phyloP scores from a whole-genome alignment of 2,113 vertebrate genomes.

The Neogobius melanostomus region DNA sequence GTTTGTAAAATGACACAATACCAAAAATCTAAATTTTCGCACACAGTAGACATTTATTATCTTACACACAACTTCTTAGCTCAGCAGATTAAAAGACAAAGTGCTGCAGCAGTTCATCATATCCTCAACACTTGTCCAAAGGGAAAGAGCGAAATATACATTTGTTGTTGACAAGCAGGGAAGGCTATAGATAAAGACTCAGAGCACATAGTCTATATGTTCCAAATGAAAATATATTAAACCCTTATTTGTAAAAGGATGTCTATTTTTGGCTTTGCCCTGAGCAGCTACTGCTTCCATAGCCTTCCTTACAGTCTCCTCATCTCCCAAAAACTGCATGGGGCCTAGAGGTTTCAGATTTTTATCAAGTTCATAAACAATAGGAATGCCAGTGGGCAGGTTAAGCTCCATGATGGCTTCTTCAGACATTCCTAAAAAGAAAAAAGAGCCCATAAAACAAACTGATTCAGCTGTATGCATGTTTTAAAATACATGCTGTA shows the following conservation, averaged over 20 bases:
- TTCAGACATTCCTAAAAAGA: constrained; percentile 84
- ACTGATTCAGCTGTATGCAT: no score
- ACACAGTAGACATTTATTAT: no score
- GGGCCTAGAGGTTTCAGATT: constrained; percentile 94
- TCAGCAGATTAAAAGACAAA: not conserved
- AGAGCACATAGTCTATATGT: not conserved
- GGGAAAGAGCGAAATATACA: constrained; percentile 8
- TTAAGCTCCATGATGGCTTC: constrained; percentile 98
- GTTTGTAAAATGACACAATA: no score
- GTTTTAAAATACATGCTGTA: no score
- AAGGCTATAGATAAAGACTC: not conserved
- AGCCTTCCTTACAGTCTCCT: constrained; percentile 94
- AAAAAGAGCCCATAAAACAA: not conserved
- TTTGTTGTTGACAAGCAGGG: no score
- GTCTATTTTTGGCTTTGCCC: constrained; percentile 86
- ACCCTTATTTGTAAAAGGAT: constrained; percentile 4
- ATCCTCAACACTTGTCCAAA: not conserved
- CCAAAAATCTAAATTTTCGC: no score
- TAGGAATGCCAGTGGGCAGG: constrained; percentile 95
- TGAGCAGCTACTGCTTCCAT: constrained; percentile 98
- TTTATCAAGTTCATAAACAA: constrained; percentile 94
- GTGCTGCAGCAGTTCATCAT: not conserved
- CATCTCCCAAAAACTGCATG: constrained; percentile 93
- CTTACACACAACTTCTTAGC: no score
- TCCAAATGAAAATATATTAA: constrained; percentile 24